Evolutionary conservation across 1,140 invertebrate species (phyloP), one percentile per base, ranked within the genome.

Genomic region (Pseudomyrmex flavicornis): DNA sequence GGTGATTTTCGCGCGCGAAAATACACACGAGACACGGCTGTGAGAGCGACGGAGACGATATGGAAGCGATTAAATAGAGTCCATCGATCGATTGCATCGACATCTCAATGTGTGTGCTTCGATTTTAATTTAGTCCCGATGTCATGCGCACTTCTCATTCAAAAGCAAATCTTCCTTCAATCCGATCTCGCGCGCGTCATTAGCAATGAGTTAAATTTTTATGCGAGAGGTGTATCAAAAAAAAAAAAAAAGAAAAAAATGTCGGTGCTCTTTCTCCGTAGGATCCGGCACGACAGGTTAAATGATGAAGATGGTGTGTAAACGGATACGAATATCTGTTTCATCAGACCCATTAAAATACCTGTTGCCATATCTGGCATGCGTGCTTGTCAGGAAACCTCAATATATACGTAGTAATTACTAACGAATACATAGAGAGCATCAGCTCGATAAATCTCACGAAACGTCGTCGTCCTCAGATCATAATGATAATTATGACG

Each of bases 341-440:
- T 54, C 68, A 70, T 70, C 68, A 56, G 50, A 70, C 10, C 48
- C 68, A 70, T 70, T 70, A 70, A 70, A 70, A 70, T 70, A 70
- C 22, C 68, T 54, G 15, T 70, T 70, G 50, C 68, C 68, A 15
- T 54, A 52, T 9, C 8, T 46, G 22, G 68, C 22, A 70, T 54
- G 22, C 50, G 22, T 54, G 22, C 22, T 54, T 26, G 48, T 69
- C 68, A 15, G 50, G 54, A 26, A 3, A 35, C 35, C 13, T 26
- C 15, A 54, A 26, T 70, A 52, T 69, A 52, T 22, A 54, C 52
- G 68, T 35, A 26, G 50, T 54, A 70, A 56, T 70, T 70, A 35
- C 13, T 35, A 22, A 52, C 48, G 66, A 69, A 69, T 35, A 35
- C 20, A 22, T 68, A 69, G 22, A 15, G 50, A 54, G 15, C 15